Conservation (phyloP, 2,797 vertebrate species). For the Micromesistius poutassou region DNA sequence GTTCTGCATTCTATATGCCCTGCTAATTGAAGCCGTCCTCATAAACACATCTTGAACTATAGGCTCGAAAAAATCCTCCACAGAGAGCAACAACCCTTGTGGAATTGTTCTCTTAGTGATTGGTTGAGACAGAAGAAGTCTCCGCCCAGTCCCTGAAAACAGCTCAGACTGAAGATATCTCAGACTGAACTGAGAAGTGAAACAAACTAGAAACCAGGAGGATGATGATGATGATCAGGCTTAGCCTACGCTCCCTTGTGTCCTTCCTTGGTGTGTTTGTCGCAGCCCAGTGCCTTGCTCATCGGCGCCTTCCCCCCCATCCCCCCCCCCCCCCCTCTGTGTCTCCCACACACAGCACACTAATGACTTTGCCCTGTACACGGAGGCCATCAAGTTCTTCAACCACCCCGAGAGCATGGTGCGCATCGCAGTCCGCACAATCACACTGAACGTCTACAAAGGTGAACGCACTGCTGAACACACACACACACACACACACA, state of each 20-base stretch:
- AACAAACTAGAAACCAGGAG: not conserved
- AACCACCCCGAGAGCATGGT: conserved; percentile 99
- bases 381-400: conserved; percentile 99
- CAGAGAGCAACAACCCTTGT: too few relatives aligned
- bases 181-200: not conserved
- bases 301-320: not conserved
- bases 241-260: not conserved
- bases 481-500: conserved; percentile 10
- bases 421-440: conserved; percentile 96
- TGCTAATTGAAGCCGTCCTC: too few relatives aligned
- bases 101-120: too few relatives aligned
- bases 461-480: conserved; percentile 72
- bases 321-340: conserved; percentile 42
- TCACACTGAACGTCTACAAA: conserved; percentile 99
- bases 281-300: not conserved
- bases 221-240: not conserved
- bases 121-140: too few relatives aligned
- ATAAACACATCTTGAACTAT: too few relatives aligned
- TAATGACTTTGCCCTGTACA: conserved; percentile 99
- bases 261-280: not conserved
- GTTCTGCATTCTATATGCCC: too few relatives aligned
- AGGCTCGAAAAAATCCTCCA: too few relatives aligned
- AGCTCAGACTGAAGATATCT: not conserved
- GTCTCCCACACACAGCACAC: conserved; percentile 89
- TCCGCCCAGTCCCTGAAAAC: too few relatives aligned